Base-by-base conservation (phyloP, 1,140 invertebrate genomes). In the Archivesica marissinica region DNA sequence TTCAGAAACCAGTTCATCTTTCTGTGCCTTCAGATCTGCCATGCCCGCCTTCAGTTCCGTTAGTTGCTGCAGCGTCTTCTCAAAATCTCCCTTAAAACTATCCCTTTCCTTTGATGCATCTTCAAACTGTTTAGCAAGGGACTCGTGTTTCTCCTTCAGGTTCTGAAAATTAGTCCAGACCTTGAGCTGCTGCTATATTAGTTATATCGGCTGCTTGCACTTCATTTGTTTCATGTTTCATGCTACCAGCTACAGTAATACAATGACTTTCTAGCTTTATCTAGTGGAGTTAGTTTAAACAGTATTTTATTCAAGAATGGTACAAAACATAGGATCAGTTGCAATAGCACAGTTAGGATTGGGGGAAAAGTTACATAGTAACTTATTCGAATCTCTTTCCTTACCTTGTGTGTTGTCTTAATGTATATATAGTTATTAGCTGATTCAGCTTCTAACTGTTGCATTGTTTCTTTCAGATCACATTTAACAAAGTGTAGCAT, bases 1-100 rank as follows among this genome's bases (percentile, higher is more conserved):
- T 9, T 11, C 41, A 0, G 75, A 59, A 28, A 38, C 17, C 35
- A 93, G 75, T 87, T 85, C 86, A 52, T 92, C 89, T 78, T 93
- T 93, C 56, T 93, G 92, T 50, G 94, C 93, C 87, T 94, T 94
- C 47, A 91, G 89, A 35, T 94, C 90, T n/a, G 90, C 93, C 6
- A 94, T 79, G 30, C 92, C 89, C 66, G 93, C 89, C 89, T 95
- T 95, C 0, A 94, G 75, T 23, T 93, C 88, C 25, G 94, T 90
- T 72, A 95, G 92, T 68, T 95, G 94, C 75, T 92, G 88, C 1
- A 95, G 89, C 17, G 94, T 94, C 92, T 81, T 86, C 56, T 92
- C 85, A 30, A 92, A 74, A 50, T 93, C 92, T 52, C 47, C 82
- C 72, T 87, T 59, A 39, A 88, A 88, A 17, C 25, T 72, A 20